Base-by-base conservation (phyloP, 2,113 vertebrate species). In the Pagrus major region DNA sequence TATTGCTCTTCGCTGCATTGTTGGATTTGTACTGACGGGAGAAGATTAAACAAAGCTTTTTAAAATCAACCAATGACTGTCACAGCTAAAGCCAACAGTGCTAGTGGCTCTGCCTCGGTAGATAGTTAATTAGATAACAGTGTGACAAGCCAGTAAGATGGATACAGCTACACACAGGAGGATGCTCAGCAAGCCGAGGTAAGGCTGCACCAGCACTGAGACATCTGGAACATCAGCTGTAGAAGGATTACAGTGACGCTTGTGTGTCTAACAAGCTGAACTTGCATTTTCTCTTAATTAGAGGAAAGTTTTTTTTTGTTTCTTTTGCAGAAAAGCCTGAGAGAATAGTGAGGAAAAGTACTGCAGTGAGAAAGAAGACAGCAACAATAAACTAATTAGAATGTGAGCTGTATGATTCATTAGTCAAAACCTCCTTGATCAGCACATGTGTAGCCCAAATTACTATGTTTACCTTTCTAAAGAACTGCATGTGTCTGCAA, bases 71-170 rank as follows among this genome's bases (percentile, higher is more conserved):
- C 67, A 74, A 49, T 42, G 42, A 42, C 52, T 69, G 74, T 52
- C 60, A 74, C 46, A 77, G 78, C 70, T 60, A 21, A 72, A 73
- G 56, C 25, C 46, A 46, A 69, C 68, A n/a, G n/a, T 10, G 37
- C 70, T 29, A 9, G 39, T 33, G 42, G 59, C 16, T 35, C 41
- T 63, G 70, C 59, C 61, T 77, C 12, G 0, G 70, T 67, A 51
- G 54, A 75, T 29, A 27, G 55, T 78, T 89, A 88, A 88, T 67
- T 86, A 69, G 75, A 85, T 66, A 83, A 85, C 46, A 65, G 69
- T 11, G 61, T 77, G 76, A 73, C 68, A 61, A 67, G 71, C 56
- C 21, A 21, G 47, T 21, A 39, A 71, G 61, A 60, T 27, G 37
- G 51, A 37, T 21, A 71, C 42, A 42, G 52, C 49, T 54, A 54